Evolutionary conservation across 2,888 invertebrate genomes (phyloP).

Genomic region (Leptodirus hochenwartii): DNA sequence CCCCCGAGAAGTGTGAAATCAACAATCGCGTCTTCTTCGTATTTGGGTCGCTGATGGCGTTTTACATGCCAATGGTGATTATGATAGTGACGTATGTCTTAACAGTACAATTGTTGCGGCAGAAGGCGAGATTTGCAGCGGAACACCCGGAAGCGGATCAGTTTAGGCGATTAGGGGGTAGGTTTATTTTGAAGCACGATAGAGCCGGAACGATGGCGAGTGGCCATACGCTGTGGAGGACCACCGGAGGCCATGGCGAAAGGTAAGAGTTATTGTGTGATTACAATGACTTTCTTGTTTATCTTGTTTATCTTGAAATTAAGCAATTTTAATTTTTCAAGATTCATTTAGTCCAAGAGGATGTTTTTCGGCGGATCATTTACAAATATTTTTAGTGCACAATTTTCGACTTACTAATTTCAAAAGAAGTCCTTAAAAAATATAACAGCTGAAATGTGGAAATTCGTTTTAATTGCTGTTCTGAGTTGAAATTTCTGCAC

Average conservation of each 20-base stretch:
- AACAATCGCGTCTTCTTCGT: conserved; percentile 76
- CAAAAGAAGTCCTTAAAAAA: no score
- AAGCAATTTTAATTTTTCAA: no score
- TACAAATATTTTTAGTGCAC: no score
- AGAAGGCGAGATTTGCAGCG: conserved; percentile 56
- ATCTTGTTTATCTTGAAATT: no score
- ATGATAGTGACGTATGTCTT: conserved; percentile 87
- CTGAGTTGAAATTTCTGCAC: no score
- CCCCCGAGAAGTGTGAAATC: conserved; percentile 56
- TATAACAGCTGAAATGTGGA: not conserved
- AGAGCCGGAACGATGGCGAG: conserved; percentile 17
- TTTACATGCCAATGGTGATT: conserved; percentile 88
- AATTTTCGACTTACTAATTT: no score
- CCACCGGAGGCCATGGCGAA: conserved; percentile 23
- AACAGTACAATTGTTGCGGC: conserved; percentile 70
- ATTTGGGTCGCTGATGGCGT: conserved; percentile 82
- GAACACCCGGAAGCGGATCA: conserved; percentile 42
- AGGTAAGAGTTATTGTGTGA: conserved; percentile 16
- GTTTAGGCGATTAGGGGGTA: conserved; percentile 32
- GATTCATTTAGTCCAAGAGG: no score
- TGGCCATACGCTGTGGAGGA: conserved; percentile 24
- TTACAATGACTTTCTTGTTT: conserved; percentile 12
- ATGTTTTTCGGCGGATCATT: no score
- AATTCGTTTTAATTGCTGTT: no score
- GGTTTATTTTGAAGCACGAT: conserved; percentile 22